Evolutionary conservation across 2,888 invertebrate species (phyloP), one percentile per base, ranked within the genome.

Genomic region (Formica aserva): DNA sequence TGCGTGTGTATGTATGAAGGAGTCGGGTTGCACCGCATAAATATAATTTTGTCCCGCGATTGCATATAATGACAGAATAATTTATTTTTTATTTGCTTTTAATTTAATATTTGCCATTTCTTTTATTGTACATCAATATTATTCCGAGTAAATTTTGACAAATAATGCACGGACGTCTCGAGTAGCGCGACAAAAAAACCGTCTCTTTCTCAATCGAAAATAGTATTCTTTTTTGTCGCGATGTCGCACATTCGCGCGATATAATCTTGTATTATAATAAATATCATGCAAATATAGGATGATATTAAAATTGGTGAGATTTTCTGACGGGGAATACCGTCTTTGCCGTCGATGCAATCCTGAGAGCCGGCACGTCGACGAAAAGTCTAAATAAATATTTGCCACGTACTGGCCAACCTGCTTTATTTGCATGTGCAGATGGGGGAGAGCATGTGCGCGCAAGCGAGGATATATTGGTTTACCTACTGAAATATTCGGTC

Each of bases 401-500:
- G 85, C 87, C 87, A 89, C 89, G 90, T 89, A 88, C 90, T 85
- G 90, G 86, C 87, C 90, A 88, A 90, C 88, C 89, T 89, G 75
- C 82, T 78, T 60, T 90, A 87, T 90, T 90, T 90, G 88, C 90
- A 90, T 87, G 82, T 77, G 69, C 74, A 82, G 65, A 52, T 52
- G 52, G 52, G 8, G 52, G n/a, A 48, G 57, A 72, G 38, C 45
- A 62, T 22, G 62, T 57, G 67, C 29, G 85, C 75, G 52, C 83
- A 63, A 52, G 72, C 72, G 65, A 83, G 76, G 85, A 87, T 90
- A 88, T 87, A 90, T 90, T 90, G 90, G 87, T 86, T 90, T 85
- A 77, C 86, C 90, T 87, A 84, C 90, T 92, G 87, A 92, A 91
- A 91, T 92, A 91, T 92, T 92, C 87, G 88, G 82, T 75, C 87